Evolutionary conservation across 2,888 invertebrate genomes (phyloP).

Genomic region (Micoletzkya japonica): DNA sequence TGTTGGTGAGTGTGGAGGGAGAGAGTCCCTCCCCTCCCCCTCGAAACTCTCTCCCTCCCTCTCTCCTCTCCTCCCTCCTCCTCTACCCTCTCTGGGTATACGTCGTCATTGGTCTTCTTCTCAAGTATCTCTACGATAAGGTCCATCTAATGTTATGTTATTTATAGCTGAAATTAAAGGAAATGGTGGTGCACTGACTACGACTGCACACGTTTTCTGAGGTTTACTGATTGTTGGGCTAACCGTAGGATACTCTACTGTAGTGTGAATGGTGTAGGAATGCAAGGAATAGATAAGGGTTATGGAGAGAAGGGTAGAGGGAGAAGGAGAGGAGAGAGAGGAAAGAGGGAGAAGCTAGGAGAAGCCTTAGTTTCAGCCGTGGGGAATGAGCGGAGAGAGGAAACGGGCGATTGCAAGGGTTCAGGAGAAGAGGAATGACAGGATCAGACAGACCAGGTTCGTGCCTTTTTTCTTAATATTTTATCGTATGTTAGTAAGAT

Average conservation of each 20-base stretch:
- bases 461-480: neutral
- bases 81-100: slow-evolving; percentile 22
- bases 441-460: slow-evolving; percentile 31
- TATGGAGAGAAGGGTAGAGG: no score
- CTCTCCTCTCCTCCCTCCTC: slow-evolving; percentile 19
- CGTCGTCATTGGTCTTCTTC: slow-evolving; percentile 1
- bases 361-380: slow-evolving; percentile 42
- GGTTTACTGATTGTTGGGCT: neutral
- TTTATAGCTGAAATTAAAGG: no score
- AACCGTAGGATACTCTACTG: no score
- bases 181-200: no score
- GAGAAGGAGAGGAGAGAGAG: no score
- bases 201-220: no score
- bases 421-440: slow-evolving; percentile 27
- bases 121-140: neutral
- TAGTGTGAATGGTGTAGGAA: no score
- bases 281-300: no score
- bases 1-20: slow-evolving; percentile 28
- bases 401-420: slow-evolving; percentile 33
- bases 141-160: no score
- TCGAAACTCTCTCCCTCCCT: neutral
- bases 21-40: neutral
- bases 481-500: neutral
- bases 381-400: slow-evolving; percentile 33
- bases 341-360: no score